Evolutionary conservation across 2,888 invertebrate species (phyloP).

Genomic region (Aporophyla lueneburgensis): DNA sequence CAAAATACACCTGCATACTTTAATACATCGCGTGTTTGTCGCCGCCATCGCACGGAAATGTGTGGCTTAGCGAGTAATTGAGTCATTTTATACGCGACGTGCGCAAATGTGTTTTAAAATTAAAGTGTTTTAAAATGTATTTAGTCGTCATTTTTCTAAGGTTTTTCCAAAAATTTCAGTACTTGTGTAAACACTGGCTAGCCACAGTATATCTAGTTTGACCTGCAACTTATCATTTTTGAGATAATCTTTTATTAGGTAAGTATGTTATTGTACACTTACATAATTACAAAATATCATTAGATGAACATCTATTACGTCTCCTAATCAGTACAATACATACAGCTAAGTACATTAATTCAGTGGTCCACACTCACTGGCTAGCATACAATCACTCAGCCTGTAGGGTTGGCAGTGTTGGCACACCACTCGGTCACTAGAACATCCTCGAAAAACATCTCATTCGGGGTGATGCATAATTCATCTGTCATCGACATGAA

Average conservation of each 20-base stretch:
- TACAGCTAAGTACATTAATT: background rate
- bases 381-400: constrained; percentile 21
- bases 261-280: background rate
- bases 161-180: background rate
- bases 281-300: background rate
- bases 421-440: constrained; percentile 34
- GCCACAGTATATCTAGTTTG: background rate
- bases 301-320: background rate
- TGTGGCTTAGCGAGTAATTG: constrained; percentile 39
- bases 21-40: constrained; percentile 20
- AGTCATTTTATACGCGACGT: constrained; percentile 21
- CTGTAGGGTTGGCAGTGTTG: constrained; percentile 12
- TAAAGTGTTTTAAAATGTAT: background rate
- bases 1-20: constrained; percentile 38
- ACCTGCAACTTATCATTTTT: background rate
- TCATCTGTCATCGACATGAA: constrained; percentile 68
- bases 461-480: constrained; percentile 62
- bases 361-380: constrained; percentile 5
- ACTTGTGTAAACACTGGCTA: background rate
- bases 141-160: background rate
- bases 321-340: background rate
- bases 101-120: constrained; percentile 17
- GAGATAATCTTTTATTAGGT: background rate
- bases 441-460: constrained; percentile 51
- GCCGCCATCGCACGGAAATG: constrained; percentile 18